Percentiles rank a stretch among this genome's conserved stretches.
These are phyloP conservation scores for Mormyrus proboscirostris DNA, from an alignment of 2,797 vertebrate genomes.

Conservation along the genomic window DNA sequence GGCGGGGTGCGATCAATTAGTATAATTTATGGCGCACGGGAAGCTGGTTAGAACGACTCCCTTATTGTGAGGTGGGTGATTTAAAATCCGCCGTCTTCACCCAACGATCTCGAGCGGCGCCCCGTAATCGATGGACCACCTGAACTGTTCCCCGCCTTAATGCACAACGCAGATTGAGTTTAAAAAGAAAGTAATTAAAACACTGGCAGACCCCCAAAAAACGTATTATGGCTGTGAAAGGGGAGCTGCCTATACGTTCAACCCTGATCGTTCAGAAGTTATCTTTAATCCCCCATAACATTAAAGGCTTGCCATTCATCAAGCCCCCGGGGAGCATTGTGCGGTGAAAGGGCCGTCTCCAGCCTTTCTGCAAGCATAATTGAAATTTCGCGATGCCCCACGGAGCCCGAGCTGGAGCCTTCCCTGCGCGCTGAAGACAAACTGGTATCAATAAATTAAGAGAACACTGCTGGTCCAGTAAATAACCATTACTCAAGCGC, in stretches of 20 bases:
- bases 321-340: constrained; percentile 63
- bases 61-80: constrained; percentile 81
- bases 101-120: constrained; percentile 58
- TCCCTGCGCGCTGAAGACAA: constrained; percentile 57
- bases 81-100: constrained; percentile 64
- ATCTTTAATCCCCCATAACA: constrained; percentile 72
- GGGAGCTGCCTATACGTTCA: constrained; percentile 62
- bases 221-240: constrained; percentile 70
- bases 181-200: constrained; percentile 88
- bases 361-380: constrained; percentile 56
- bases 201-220: constrained; percentile 62
- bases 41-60: constrained; percentile 83
- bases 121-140: constrained; percentile 66
- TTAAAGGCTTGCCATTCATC: constrained; percentile 69
- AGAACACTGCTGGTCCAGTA: constrained; percentile 48
- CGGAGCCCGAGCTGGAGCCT: constrained; percentile 31
- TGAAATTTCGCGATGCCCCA: constrained; percentile 51
- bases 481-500: constrained; percentile 43
- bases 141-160: constrained; percentile 59
- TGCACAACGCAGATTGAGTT: constrained; percentile 78
- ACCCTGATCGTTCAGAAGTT: constrained; percentile 64
- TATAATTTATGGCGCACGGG: constrained; percentile 87
- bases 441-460: constrained; percentile 57
- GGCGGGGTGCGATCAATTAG: constrained; percentile 65
- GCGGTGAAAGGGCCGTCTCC: constrained; percentile 57